phyloP scores from a whole-genome alignment of 2,888 invertebrate genomes.

The Erebia palarica region DNA sequence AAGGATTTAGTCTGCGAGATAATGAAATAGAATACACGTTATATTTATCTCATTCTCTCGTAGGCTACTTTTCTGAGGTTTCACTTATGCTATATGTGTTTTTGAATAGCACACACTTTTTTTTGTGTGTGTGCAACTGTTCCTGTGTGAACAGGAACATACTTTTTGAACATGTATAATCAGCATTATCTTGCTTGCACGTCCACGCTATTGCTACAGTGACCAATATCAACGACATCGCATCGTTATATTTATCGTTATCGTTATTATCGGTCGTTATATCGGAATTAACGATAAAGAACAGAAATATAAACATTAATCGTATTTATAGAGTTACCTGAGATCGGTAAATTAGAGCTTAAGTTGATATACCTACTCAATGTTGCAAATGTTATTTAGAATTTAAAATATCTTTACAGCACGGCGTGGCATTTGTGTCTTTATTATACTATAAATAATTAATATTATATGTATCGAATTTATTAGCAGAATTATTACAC shows the following conservation, averaged over 20 bases:
- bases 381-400: slow-evolving; percentile 35
- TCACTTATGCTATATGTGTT: too few species aligned
- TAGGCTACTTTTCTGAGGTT: too few species aligned
- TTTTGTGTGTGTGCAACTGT: too few species aligned
- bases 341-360: slow-evolving; percentile 47
- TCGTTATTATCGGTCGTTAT: slow-evolving; percentile 79
- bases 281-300: slow-evolving; percentile 73
- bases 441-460: slow-evolving; percentile 9
- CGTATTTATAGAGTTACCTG: slow-evolving; percentile 63
- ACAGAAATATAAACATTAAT: slow-evolving; percentile 75
- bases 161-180: too few species aligned
- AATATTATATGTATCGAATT: background rate
- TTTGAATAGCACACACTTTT: too few species aligned
- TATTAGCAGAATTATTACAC: too few species aligned
- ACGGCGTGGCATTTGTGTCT: background rate
- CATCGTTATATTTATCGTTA: slow-evolving; percentile 75
- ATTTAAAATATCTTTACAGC: slow-evolving; percentile 30
- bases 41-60: too few species aligned
- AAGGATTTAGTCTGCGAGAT: too few species aligned
- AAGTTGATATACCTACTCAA: slow-evolving; percentile 35
- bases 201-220: slow-evolving; percentile 46
- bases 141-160: too few species aligned
- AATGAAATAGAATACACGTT: too few species aligned
- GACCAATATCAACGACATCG: slow-evolving; percentile 55
- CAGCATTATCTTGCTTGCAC: slow-evolving; percentile 42